Evolutionary conservation across 2,888 invertebrate genomes (phyloP).

Genomic region (Melipona beecheii): DNA sequence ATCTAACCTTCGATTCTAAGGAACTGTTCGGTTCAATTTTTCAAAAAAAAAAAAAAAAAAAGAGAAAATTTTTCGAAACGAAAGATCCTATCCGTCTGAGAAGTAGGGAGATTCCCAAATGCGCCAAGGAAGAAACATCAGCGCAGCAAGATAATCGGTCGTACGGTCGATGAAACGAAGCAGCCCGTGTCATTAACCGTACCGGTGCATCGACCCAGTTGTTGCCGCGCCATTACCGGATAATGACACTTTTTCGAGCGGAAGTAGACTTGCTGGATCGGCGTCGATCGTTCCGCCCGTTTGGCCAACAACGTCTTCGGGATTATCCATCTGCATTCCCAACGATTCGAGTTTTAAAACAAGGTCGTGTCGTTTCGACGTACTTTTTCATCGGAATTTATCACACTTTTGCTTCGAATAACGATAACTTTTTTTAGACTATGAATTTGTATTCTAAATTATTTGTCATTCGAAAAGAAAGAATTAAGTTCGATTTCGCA

Average conservation of each 20-base stretch:
- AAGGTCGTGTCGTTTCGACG: background rate
- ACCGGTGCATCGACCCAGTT: conserved; percentile 70
- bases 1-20: no score
- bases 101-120: no score
- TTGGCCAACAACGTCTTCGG: conserved; percentile 26
- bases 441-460: no score
- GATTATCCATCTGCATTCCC: background rate
- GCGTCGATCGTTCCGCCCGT: conserved; percentile 62
- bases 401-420: no score
- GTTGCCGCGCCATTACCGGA: conserved; percentile 68
- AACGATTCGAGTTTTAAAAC: background rate
- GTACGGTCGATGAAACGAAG: conserved; percentile 57
- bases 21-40: no score
- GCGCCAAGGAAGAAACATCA: conserved; percentile 14
- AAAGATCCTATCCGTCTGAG: background rate
- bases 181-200: conserved; percentile 66
- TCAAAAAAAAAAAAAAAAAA: no score
- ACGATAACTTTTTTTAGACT: no score
- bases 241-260: conserved; percentile 70
- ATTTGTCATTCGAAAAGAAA: no score
- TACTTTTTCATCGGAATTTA: no score
- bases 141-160: conserved; percentile 31
- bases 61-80: no score
- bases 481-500: no score
- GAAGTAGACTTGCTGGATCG: conserved; percentile 51